Evolutionary conservation across 2,113 vertebrate genomes (phyloP).

Genomic region (Henicopernis longicauda): DNA sequence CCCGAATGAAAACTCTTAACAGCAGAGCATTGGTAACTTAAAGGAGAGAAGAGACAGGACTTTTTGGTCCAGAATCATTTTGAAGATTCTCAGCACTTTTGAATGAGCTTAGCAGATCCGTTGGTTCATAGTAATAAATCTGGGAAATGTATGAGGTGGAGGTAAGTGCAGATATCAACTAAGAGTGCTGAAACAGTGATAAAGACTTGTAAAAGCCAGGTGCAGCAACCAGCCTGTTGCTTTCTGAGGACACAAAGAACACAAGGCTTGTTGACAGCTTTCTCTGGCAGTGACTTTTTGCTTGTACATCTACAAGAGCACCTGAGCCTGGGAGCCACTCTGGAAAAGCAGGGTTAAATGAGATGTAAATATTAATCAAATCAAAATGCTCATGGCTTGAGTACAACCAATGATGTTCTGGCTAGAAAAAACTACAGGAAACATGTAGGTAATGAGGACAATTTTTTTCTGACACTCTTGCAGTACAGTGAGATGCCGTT

Average conservation of each 20-base stretch:
- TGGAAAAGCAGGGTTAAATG: neutral
- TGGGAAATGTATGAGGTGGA: neutral
- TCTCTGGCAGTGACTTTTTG: neutral
- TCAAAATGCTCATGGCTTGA: neutral
- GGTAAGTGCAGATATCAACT: neutral
- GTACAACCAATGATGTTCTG: neutral
- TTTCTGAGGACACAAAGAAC: neutral
- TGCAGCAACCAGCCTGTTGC: neutral
- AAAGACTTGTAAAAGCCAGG: neutral
- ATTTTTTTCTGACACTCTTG: neutral
- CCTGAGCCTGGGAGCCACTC: neutral
- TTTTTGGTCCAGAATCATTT: neutral
- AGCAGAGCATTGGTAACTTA: neutral
- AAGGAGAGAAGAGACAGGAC: neutral
- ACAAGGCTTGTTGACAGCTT: neutral
- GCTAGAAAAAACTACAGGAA: neutral
- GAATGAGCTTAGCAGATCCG: neutral
- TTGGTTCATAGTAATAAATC: neutral
- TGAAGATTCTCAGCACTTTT: neutral
- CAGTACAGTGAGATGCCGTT: neutral
- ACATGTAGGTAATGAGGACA: neutral
- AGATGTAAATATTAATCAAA: neutral
- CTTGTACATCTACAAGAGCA: neutral
- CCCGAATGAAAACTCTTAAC: neutral
- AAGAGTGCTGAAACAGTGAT: neutral